Evolutionary conservation across 23 tunicate species (phyloP).

Genomic region (Diplosoma virens): DNA sequence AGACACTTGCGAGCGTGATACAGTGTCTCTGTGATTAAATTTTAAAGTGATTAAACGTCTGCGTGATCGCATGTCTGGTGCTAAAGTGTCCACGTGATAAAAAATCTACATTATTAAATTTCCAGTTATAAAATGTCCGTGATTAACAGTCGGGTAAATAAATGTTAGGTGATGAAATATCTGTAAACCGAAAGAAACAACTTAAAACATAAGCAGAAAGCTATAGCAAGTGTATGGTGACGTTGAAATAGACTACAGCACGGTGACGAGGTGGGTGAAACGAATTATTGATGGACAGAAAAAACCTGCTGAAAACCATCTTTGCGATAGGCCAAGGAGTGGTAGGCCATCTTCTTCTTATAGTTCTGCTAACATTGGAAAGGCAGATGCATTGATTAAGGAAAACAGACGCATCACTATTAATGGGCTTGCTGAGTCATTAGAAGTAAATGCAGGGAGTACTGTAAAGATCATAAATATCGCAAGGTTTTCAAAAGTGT

Average conservation of each 20-base stretch:
- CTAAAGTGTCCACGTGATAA: constrained; percentile 23
- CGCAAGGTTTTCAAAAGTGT: background rate
- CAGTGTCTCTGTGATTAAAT: constrained; percentile 15
- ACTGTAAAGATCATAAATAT: background rate
- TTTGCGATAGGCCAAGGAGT: too few species aligned
- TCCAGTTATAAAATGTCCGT: constrained; percentile 35
- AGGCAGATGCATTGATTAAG: background rate
- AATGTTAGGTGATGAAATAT: constrained; percentile 30
- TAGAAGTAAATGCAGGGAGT: background rate
- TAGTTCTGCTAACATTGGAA: background rate
- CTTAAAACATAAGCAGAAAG: too few species aligned
- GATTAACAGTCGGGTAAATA: constrained; percentile 14
- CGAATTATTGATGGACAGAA: too few species aligned
- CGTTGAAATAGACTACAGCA: too few species aligned
- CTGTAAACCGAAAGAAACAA: constrained; percentile 27
- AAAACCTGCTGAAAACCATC: too few species aligned
- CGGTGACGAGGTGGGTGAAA: too few species aligned
- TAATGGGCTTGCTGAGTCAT: background rate
- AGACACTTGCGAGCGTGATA: background rate
- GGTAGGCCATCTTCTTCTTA: too few species aligned
- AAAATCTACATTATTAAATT: constrained; percentile 14
- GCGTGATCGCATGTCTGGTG: constrained; percentile 23
- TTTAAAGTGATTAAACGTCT: constrained; percentile 17
- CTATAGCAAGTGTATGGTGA: too few species aligned
- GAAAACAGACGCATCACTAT: background rate